Conservation (phyloP, 2,113 vertebrate genomes). For the Paratilapia polleni region DNA sequence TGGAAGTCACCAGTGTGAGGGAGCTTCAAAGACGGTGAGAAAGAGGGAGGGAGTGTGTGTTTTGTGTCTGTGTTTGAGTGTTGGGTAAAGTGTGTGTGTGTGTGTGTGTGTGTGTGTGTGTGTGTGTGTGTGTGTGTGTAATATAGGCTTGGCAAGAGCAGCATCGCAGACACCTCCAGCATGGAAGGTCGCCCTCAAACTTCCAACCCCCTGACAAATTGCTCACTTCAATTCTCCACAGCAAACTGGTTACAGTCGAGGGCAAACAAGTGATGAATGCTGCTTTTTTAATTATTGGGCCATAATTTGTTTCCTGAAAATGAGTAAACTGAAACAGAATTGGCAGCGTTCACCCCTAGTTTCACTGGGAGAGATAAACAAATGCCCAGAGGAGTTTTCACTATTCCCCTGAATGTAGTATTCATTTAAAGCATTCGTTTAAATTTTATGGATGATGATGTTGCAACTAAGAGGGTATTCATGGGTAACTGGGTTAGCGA, state of each 20-base stretch:
- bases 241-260: conserved; percentile 39
- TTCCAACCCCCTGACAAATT: conserved; percentile 37
- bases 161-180: conserved; percentile 38
- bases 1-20: conserved; percentile 33
- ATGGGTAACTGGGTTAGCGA: conserved; percentile 66
- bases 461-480: conserved; percentile 66
- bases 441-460: conserved; percentile 69
- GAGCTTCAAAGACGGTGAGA: conserved; percentile 51
- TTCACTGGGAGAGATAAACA: conserved; percentile 59
- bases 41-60: neutral
- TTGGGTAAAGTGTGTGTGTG: neutral
- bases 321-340: conserved; percentile 34
- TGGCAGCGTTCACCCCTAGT: conserved; percentile 25
- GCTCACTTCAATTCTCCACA: conserved; percentile 38
- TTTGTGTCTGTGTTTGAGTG: neutral
- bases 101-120: neutral
- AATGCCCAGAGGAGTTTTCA: conserved; percentile 52
- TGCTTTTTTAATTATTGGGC: conserved; percentile 51
- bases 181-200: conserved; percentile 37
- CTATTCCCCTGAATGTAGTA: conserved; percentile 48
- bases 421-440: conserved; percentile 60
- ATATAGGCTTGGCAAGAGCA: conserved; percentile 48
- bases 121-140: neutral
- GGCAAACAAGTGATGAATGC: conserved; percentile 41
- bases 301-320: conserved; percentile 54